Evolutionary conservation across 2,888 invertebrate genomes (phyloP), one percentile per base, ranked within the genome.

Genomic region (Acrocyrtus sp.): DNA sequence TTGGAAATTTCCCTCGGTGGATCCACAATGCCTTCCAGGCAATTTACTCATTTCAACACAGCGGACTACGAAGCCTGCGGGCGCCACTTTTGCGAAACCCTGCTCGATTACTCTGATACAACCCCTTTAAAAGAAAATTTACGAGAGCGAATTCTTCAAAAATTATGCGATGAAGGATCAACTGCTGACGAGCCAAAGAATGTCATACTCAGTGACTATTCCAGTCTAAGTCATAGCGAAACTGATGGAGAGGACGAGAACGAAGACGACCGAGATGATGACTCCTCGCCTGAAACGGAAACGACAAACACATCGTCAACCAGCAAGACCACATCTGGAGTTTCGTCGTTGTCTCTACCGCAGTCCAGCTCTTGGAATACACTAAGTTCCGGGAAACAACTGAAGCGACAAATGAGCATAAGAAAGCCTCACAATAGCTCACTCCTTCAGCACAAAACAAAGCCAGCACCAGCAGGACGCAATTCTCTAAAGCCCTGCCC

Each of bases 1-100:
- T 90, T 97, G 89, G 97, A 97, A 86, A 95, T 96, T 6, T 96
- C 96, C 0, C 94, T 96, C 84, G 95, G 94, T 58, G 97, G 96
- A 10, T 93, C 96, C 1, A 90, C 90, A 77, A 85, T 95, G 66
- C 94, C 94, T 2, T 90, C 91, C 50, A 82, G 83, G 78, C 89
- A 93, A 83, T 92, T 92, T 4, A 93, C 93, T 21, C 96, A 96
- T 84, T 96, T 96, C 83, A 90, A 90, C 26, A 90, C 90, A n/a
- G 22, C 87, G 86, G 93, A 93, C 83, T 92, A 90, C 83, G 92
- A 93, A 83, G 89, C 91, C 81, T 89, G 96, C 84, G 96, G 96
- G 3, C 89, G 91, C 81, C 90, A 93, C 47, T 96, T 96, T 86
- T 96, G 96, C 85, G 95, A 96, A 86, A 96, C 96, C 0, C 86